Conservation (phyloP, 2,113 vertebrate species). For the Marmota monax region DNA sequence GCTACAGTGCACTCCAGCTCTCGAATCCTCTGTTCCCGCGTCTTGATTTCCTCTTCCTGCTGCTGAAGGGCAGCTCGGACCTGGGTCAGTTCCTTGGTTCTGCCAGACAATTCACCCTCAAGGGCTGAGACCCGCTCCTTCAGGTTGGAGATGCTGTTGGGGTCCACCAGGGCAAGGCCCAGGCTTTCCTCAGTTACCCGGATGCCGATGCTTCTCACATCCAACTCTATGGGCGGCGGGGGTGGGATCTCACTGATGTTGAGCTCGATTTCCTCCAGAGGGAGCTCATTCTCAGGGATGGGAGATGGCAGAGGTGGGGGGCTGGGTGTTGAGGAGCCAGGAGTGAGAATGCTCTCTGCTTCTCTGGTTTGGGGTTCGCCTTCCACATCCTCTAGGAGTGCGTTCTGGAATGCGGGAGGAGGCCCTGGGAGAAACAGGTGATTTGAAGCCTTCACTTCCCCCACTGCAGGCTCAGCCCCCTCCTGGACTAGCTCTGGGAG, state of each 20-base stretch:
- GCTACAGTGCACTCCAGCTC: constrained; percentile 89
- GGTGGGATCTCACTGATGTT: constrained; percentile 68
- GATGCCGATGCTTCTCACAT: constrained; percentile 26
- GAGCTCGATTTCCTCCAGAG: constrained; percentile 73
- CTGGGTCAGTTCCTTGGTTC: constrained; percentile 90
- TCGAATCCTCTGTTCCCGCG: constrained; percentile 91
- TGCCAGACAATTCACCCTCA: constrained; percentile 90
- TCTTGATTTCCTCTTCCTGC: constrained; percentile 91
- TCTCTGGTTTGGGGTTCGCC: constrained; percentile 50
- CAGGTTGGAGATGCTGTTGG: constrained; percentile 81
- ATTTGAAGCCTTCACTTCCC: constrained; percentile 49
- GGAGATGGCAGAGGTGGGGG: constrained; percentile 73
- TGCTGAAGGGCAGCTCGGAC: constrained; percentile 88
- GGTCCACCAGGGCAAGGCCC: neutral
- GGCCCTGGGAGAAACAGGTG: constrained; percentile 85
- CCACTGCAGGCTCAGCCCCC: constrained; percentile 84
- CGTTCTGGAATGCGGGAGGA: neutral
- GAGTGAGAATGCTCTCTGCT: neutral
- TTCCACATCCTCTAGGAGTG: constrained; percentile 64
- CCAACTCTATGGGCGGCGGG: constrained; percentile 53
- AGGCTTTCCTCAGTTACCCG: constrained; percentile 50
- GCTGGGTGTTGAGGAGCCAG: constrained; percentile 23
- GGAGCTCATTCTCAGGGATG: constrained; percentile 50
- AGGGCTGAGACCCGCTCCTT: constrained; percentile 90
- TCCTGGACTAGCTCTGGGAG: constrained; percentile 89